Evolutionary conservation across 2,113 vertebrate species (phyloP).

Genomic region (Ramphastos sulfuratus): DNA sequence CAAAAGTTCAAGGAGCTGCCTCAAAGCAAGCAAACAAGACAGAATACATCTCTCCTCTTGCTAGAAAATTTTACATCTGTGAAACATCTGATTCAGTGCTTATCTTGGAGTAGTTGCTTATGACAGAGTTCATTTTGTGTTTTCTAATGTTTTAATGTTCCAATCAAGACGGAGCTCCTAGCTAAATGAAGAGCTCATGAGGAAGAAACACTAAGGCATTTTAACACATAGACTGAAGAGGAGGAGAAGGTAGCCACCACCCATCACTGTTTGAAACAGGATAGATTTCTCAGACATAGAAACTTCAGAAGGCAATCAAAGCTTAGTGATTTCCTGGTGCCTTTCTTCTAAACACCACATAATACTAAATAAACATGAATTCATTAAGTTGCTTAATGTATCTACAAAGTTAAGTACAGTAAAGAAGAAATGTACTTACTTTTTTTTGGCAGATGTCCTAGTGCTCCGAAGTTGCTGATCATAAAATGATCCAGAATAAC

Average conservation of each 20-base stretch:
- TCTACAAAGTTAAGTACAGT: background rate
- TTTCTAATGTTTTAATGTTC: background rate
- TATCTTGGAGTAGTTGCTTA: background rate
- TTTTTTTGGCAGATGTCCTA: background rate
- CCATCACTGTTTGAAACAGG: background rate
- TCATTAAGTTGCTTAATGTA: background rate
- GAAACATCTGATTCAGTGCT: background rate
- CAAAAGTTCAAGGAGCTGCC: background rate
- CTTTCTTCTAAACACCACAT: background rate
- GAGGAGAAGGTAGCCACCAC: background rate
- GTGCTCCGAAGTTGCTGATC: background rate
- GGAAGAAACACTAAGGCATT: background rate
- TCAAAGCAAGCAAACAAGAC: background rate
- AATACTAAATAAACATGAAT: conserved; percentile 6
- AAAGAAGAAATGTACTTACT: background rate
- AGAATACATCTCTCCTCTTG: background rate
- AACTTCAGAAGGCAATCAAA: background rate
- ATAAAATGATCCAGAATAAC: background rate
- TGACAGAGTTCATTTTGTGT: background rate
- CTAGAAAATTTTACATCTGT: background rate
- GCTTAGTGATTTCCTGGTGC: background rate
- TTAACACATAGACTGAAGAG: background rate
- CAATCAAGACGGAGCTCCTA: background rate
- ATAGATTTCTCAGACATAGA: background rate
- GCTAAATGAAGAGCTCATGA: background rate